Conservation (phyloP, 2,888 invertebrate species). For the Stenolophus ochropezus region DNA sequence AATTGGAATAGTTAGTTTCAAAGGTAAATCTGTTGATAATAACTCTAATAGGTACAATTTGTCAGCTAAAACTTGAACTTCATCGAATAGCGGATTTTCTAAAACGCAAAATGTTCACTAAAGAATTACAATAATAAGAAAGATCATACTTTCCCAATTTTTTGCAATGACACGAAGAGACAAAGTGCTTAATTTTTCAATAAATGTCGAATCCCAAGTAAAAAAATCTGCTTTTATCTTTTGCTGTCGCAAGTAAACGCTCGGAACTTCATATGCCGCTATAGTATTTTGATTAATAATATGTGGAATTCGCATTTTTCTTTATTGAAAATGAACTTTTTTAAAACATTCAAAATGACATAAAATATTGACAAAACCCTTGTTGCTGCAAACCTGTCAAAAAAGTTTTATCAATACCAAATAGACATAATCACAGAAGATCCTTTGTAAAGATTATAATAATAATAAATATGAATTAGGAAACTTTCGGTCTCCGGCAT, state of each 20-base stretch:
- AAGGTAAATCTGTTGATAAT: slow-evolving; percentile 67
- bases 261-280: slow-evolving; percentile 63
- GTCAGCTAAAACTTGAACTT: slow-evolving; percentile 66
- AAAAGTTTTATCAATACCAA: slow-evolving; percentile 7
- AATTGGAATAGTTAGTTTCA: slow-evolving; percentile 67
- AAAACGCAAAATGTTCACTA: neutral
- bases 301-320: slow-evolving; percentile 66
- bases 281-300: slow-evolving; percentile 66
- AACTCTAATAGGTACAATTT: slow-evolving; percentile 67
- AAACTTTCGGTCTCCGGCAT: no score
- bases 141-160: slow-evolving; percentile 66
- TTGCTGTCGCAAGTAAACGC: slow-evolving; percentile 50
- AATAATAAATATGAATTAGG: no score
- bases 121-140: neutral
- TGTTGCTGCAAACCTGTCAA: neutral
- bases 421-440: no score
- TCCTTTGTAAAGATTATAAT: no score
- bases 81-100: slow-evolving; percentile 67
- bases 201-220: slow-evolving; percentile 64
- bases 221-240: slow-evolving; percentile 64
- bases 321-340: slow-evolving; percentile 8
- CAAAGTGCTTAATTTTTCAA: slow-evolving; percentile 65
- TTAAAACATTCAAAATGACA: neutral
- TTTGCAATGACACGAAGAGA: slow-evolving; percentile 66
- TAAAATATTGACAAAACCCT: neutral